Conservation (phyloP, 2,888 invertebrate genomes). For the Loripinus fragilis region DNA sequence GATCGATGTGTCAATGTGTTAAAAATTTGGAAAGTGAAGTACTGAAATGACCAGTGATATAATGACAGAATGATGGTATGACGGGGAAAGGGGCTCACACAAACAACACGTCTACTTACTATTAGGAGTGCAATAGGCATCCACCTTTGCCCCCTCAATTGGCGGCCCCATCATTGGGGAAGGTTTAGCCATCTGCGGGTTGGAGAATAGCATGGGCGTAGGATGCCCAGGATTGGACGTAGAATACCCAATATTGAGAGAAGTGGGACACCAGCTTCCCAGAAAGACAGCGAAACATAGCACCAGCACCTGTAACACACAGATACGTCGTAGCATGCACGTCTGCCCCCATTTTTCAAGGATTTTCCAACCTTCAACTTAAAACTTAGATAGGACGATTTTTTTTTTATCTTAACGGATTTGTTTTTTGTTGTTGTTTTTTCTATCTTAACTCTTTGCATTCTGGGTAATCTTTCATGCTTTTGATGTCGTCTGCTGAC, state of each 20-base stretch:
- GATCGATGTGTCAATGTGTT: no score
- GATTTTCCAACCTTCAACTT: no score
- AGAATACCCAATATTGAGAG: constrained; percentile 79
- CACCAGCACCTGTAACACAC: constrained; percentile 75
- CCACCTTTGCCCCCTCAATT: constrained; percentile 70
- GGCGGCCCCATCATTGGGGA: constrained; percentile 72
- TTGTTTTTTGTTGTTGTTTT: no score
- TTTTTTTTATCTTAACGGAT: no score
- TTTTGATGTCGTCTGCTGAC: no score
- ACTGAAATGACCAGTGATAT: no score
- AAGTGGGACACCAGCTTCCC: constrained; percentile 81
- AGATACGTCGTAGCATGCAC: constrained; percentile 10
- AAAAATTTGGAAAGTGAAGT: no score
- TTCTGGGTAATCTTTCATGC: no score
- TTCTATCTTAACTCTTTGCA: no score
- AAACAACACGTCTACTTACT: constrained; percentile 71
- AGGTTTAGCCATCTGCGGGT: constrained; percentile 67
- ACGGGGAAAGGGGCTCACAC: constrained; percentile 1
- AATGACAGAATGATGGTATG: not conserved
- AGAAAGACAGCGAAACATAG: constrained; percentile 82
- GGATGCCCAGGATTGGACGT: constrained; percentile 52
- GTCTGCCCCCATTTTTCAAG: no score
- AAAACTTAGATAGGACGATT: no score
- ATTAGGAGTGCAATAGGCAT: constrained; percentile 76
- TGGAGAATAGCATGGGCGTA: constrained; percentile 58